These are phyloP conservation scores for Actenoides lindsayi DNA, from an alignment of 2,113 vertebrate species.

Conservation along the genomic window DNA sequence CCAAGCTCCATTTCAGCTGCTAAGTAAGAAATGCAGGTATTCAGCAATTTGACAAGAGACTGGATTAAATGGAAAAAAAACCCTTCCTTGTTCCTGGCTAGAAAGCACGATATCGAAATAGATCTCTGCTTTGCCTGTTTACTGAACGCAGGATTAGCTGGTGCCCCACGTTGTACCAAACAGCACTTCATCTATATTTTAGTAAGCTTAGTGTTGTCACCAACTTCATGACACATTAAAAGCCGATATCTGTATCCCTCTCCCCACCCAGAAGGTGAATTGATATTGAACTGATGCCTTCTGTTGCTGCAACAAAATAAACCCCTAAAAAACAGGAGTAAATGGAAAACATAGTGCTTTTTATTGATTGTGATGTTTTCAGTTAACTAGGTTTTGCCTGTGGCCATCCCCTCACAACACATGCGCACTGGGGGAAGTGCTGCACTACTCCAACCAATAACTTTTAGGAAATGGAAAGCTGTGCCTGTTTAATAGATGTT, in stretches of 20 bases:
- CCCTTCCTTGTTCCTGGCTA: not conserved
- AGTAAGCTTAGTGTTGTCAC: conserved; percentile 9
- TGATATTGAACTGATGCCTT: conserved; percentile 65
- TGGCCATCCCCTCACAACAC: not conserved
- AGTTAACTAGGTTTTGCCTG: conserved; percentile 58
- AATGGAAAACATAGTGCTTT: conserved; percentile 70
- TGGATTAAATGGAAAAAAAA: not conserved
- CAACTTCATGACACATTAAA: conserved; percentile 32
- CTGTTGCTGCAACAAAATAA: conserved; percentile 67
- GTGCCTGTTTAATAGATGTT: conserved; percentile 69
- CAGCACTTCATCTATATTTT: not conserved
- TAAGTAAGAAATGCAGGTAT: not conserved
- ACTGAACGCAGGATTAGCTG: not conserved
- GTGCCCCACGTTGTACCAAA: not conserved
- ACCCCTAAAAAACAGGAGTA: conserved; percentile 57
- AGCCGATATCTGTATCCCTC: conserved; percentile 14
- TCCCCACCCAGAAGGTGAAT: conserved; percentile 60
- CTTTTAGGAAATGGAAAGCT: conserved; percentile 59
- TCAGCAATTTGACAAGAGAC: not conserved
- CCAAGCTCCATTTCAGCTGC: not conserved
- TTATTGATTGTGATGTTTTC: conserved; percentile 71
- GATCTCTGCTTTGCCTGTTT: not conserved
- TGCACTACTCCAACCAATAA: conserved; percentile 14
- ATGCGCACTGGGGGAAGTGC: not conserved
- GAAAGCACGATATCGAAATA: not conserved